Evolutionary conservation across 2,888 invertebrate genomes (phyloP).

Genomic region (Oscheius onirici): DNA sequence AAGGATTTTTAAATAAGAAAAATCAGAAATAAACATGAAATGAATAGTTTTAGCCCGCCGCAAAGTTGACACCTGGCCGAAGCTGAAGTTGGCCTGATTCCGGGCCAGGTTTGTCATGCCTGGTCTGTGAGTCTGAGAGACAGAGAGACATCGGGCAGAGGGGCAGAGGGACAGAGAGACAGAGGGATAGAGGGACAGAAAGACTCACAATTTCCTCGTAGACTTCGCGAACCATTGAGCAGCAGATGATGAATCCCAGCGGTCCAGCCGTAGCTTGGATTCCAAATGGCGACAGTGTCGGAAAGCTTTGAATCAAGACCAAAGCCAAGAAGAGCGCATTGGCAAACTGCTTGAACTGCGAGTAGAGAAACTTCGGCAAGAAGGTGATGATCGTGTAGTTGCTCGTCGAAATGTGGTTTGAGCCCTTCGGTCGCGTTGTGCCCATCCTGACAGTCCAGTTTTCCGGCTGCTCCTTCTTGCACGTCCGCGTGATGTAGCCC

Average conservation of each 20-base stretch:
- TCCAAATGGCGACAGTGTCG: conserved; percentile 97
- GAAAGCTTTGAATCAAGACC: conserved; percentile 94
- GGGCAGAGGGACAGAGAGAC: too few relatives aligned
- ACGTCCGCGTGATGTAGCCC: neutral
- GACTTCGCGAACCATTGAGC: conserved; percentile 96
- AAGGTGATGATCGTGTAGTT: conserved; percentile 86
- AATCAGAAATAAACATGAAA: too few relatives aligned
- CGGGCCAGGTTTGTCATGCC: too few relatives aligned
- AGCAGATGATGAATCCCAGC: conserved; percentile 89
- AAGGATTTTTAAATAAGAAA: too few relatives aligned
- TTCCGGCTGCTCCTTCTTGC: neutral
- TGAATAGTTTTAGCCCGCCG: too few relatives aligned
- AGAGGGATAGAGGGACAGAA: neutral
- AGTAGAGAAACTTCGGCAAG: conserved; percentile 94
- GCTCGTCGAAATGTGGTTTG: conserved; percentile 81
- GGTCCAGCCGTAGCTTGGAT: conserved; percentile 95
- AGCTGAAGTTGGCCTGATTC: too few relatives aligned
- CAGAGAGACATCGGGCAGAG: too few relatives aligned
- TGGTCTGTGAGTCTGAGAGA: too few relatives aligned
- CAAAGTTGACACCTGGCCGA: too few relatives aligned
- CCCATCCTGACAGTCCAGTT: neutral
- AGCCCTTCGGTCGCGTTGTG: neutral
- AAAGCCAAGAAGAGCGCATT: conserved; percentile 98
- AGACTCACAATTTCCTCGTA: conserved; percentile 87
- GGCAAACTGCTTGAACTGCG: conserved; percentile 97